Evolutionary conservation across 2,113 vertebrate species (phyloP).

Genomic region (Micronycteris hirsuta): DNA sequence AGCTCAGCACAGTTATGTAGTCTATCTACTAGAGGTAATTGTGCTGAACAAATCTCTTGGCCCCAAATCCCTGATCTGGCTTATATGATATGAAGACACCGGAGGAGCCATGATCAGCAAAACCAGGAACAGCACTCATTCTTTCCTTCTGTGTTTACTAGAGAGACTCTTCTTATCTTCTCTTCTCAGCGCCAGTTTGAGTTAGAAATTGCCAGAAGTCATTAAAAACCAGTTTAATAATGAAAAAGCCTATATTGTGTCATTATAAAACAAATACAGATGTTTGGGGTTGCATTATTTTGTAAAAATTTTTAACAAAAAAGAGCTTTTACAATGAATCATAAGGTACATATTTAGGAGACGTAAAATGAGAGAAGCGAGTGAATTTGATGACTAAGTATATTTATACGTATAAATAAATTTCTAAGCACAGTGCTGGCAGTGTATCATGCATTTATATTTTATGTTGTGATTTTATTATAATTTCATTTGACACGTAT

Average conservation of each 20-base stretch:
- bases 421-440: not conserved
- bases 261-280: not conserved
- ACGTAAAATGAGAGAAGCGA: not conserved
- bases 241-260: not conserved
- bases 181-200: not conserved
- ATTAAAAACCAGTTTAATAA: not conserved
- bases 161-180: not conserved
- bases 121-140: not conserved
- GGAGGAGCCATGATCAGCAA: not conserved
- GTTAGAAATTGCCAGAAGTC: not conserved
- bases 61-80: not conserved
- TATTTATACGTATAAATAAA: not conserved
- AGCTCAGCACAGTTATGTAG: conserved; percentile 30
- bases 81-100: not conserved
- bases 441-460: not conserved
- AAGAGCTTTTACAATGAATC: not conserved
- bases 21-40: conserved; percentile 30
- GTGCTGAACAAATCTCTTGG: conserved; percentile 48
- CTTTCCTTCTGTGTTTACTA: not conserved
- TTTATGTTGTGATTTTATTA: not conserved
- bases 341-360: not conserved
- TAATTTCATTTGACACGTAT: not conserved
- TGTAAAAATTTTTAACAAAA: not conserved
- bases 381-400: not conserved
- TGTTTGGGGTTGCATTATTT: not conserved